Evolutionary conservation across 2,888 invertebrate species (phyloP), one percentile per base, ranked within the genome.

Genomic region (Geotrupes spiniger): DNA sequence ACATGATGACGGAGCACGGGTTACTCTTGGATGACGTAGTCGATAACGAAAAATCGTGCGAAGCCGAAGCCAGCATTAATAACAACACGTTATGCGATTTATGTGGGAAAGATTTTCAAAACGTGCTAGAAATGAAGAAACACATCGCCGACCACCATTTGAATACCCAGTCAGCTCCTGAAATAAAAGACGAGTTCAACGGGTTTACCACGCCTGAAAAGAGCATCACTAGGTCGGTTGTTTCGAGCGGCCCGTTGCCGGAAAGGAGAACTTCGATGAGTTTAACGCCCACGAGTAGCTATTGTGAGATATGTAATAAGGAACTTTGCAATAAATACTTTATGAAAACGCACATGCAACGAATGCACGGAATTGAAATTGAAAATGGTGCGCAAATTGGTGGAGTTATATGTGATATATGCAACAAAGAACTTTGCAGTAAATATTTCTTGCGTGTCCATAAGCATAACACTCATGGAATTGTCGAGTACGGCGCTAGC

Each of bases 321-420:
- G 96, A 98, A 75, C 77, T 99, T 61, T 99, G 98, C 78, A 99
- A 99, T 78, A 99, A 99, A 74, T 99, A 99, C 72, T 99, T 99
- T 74, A 92, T 99, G 89, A 94, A 97, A 72, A 98, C 97, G 1
- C 99, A 99, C 77, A 97, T 97, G 93, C 89, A 95, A 69, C 87
- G 96, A 70, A 97, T 99, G 92, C 99, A 94, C 73, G 93, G 93
- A 36, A 94, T 94, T 63, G 92, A 92, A 69, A 87, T 94, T 40
- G 92, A 93, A 73, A 92, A 91, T 65, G 92, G 92, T 12, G 89
- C 92, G 26, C 92, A 91, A 70, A 88, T 93, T 28, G 93, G 93
- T 4, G 94, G 94, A 14, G 94, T 93, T 4, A 89, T 94, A 37
- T 96, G 96, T 74, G 95, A 96, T 73, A 92, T 99, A 58, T 99